Evolutionary conservation across 2,113 vertebrate genomes (phyloP).

Genomic region (Chaetorhynchus papuensis): DNA sequence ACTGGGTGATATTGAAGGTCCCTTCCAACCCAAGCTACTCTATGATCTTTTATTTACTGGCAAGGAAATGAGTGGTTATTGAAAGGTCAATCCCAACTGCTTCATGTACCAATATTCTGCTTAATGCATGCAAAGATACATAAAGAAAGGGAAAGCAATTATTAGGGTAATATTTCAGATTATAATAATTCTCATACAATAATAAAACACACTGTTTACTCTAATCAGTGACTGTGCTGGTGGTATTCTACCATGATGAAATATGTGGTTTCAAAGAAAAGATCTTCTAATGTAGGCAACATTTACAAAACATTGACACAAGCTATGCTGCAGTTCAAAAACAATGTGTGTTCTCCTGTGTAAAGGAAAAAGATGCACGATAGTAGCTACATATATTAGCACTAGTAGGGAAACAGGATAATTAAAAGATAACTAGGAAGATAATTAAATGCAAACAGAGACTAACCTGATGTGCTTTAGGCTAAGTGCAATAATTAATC

Average conservation of each 20-base stretch:
- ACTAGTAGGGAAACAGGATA: not conserved
- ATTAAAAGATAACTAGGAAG: conserved; percentile 57
- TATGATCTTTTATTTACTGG: not conserved
- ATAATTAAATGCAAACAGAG: conserved; percentile 58
- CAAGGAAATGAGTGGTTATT: not conserved
- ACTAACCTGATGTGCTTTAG: conserved; percentile 29
- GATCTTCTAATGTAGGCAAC: not conserved
- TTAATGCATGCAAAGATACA: not conserved
- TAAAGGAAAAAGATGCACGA: not conserved
- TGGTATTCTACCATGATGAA: not conserved
- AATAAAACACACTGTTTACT: not conserved
- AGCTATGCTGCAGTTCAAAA: not conserved
- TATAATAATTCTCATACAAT: not conserved
- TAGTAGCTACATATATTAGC: not conserved
- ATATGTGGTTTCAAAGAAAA: not conserved
- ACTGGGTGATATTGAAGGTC: not conserved
- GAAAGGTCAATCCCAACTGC: not conserved
- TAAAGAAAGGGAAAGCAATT: not conserved
- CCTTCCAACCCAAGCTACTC: not conserved
- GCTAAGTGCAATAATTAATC: conserved; percentile 58
- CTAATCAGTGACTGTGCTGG: not conserved
- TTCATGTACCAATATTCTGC: not conserved
- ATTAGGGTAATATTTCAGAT: not conserved
- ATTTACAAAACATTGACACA: not conserved
- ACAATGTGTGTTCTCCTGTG: not conserved